Percentiles rank a stretch among this genome's conserved stretches.
phyloP scores from a whole-genome alignment of 2,888 invertebrate genomes.

The Hedychridium roseum region DNA sequence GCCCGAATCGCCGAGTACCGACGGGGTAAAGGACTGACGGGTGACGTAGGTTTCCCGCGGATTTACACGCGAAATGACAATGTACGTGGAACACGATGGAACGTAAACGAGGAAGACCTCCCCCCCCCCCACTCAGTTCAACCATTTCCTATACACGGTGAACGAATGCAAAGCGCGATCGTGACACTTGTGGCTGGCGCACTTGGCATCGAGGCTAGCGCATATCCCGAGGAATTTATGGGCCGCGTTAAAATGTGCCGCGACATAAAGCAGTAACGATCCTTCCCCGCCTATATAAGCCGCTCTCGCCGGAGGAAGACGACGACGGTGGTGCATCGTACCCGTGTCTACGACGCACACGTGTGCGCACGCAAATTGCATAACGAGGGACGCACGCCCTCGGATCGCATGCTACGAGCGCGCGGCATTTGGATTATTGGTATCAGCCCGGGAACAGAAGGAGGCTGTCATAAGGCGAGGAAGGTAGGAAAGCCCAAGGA shows the following conservation, averaged over 20 bases:
- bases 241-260: constrained; percentile 24
- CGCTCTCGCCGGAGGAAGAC: constrained; percentile 5
- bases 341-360: constrained; percentile 11
- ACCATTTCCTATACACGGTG: no score
- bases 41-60: no score
- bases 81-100: no score
- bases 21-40: no score
- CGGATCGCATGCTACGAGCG: not conserved
- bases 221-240: constrained; percentile 30
- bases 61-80: no score
- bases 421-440: constrained; percentile 3
- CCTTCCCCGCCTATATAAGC: constrained; percentile 5
- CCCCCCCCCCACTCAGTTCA: no score
- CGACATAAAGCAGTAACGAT: constrained; percentile 33
- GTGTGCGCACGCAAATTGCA: constrained; percentile 28
- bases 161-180: no score
- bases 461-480: constrained; percentile 31
- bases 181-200: no score
- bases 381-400: constrained; percentile 14
- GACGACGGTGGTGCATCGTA: constrained; percentile 11
- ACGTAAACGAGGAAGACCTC: not conserved
- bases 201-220: no score
- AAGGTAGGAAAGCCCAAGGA: no score
- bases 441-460: constrained; percentile 23
- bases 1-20: no score